These are phyloP conservation scores for Drosophila antonietae DNA, from an alignment of 2,888 invertebrate species.

Conservation along the genomic window DNA sequence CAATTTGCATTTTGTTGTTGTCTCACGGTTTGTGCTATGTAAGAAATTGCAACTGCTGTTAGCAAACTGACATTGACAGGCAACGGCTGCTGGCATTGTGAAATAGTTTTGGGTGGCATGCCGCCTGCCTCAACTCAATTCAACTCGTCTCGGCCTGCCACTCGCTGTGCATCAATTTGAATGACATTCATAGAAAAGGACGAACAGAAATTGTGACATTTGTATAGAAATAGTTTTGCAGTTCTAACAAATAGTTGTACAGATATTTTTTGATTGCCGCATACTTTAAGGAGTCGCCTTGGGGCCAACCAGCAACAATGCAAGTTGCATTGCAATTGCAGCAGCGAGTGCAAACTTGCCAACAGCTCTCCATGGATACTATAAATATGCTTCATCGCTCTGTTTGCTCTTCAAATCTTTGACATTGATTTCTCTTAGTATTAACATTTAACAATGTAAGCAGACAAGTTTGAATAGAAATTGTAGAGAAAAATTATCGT, in stretches of 20 bases:
- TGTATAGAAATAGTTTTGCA: slow-evolving; percentile 76
- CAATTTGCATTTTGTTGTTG: slow-evolving; percentile 32
- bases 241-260: slow-evolving; percentile 71
- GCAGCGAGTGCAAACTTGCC: slow-evolving; percentile 16
- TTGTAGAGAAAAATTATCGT: background rate
- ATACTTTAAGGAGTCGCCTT: slow-evolving; percentile 56
- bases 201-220: slow-evolving; percentile 73
- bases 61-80: slow-evolving; percentile 73
- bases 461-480: background rate
- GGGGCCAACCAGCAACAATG: slow-evolving; percentile 32
- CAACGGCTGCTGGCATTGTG: slow-evolving; percentile 38
- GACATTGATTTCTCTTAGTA: background rate
- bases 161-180: slow-evolving; percentile 73
- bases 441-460: background rate
- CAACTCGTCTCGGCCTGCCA: slow-evolving; percentile 32
- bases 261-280: slow-evolving; percentile 77
- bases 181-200: slow-evolving; percentile 71
- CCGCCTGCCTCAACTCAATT: background rate
- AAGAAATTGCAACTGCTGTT: slow-evolving; percentile 69
- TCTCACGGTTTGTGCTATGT: slow-evolving; percentile 18
- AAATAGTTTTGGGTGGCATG: slow-evolving; percentile 41
- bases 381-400: slow-evolving; percentile 13
- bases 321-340: slow-evolving; percentile 20
- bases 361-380: slow-evolving; percentile 14
- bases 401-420: background rate